Percentiles rank a stretch among this genome's conserved stretches.
phyloP scores from a whole-genome alignment of 2,797 vertebrate genomes.

The Sebastes cheni region DNA sequence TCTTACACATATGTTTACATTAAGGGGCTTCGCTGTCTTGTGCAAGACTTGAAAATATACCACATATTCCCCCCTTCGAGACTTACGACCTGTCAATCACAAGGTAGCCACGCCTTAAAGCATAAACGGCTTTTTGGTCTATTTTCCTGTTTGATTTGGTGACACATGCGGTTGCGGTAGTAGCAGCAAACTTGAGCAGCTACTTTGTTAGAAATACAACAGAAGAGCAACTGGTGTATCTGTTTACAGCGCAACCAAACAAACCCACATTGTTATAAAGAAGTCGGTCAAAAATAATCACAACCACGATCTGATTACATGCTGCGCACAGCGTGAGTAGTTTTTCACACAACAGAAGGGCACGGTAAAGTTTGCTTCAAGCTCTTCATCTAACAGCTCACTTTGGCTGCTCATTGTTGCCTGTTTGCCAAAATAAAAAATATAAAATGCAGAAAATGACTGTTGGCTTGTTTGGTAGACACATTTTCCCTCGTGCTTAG shows the following conservation, averaged over 20 bases:
- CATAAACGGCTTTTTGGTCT: too few relatives aligned
- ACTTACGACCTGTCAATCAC: too few relatives aligned
- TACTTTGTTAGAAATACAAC: background rate
- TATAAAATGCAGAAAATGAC: background rate
- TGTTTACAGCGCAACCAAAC: background rate
- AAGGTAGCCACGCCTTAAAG: too few relatives aligned
- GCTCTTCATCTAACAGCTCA: background rate
- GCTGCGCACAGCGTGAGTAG: background rate
- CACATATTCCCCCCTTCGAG: too few relatives aligned
- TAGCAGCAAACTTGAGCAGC: background rate
- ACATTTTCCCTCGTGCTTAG: background rate
- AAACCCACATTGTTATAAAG: background rate
- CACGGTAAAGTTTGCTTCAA: constrained; percentile 1
- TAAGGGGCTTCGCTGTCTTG: too few relatives aligned
- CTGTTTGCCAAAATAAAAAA: background rate
- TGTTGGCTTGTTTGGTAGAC: background rate
- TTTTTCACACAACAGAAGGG: background rate
- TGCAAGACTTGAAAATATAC: too few relatives aligned
- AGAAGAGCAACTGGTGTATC: background rate
- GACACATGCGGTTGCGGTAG: too few relatives aligned
- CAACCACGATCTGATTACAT: background rate
- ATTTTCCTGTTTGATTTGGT: background rate
- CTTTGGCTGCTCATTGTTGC: background rate
- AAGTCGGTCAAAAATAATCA: background rate
- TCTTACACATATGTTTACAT: too few relatives aligned